Evolutionary conservation across 2,113 vertebrate species (phyloP), one percentile per base, ranked within the genome.

Genomic region (Maylandia zebra): DNA sequence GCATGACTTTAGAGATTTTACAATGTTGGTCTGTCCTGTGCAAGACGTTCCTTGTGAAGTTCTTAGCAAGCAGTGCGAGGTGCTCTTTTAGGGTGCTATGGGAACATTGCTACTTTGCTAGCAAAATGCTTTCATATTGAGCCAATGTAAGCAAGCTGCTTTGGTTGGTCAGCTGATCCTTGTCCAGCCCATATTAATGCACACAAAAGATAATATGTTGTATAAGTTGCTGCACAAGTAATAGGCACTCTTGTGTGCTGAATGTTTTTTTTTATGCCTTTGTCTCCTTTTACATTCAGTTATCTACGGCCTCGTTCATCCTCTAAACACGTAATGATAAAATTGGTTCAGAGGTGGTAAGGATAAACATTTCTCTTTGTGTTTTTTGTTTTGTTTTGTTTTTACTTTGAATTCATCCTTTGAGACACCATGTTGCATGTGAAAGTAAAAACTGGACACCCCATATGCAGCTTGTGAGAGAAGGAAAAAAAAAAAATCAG

Each of bases 311-410:
- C 95, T 95, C 97, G 96, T 93, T 97, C 96, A 95, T 98, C 97
- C 96, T 95, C 97, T 98, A 98, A 97, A 97, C 96, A 95, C 96
- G 85, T 98, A 97, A 96, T 97, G 93, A 93, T 97, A 96, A 97
- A 96, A 97, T 95, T 97, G 97, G 96, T 98, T 96, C 97, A 96
- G 96, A 96, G 97, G 96, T 98, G 97, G 97, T 98, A 97, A 98
- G 97, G 96, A 97, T 91, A 91, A 95, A 74, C 38, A 74, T 43
- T 74, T 76, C 43, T 76, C 71, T 76, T 76, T 76, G 71, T 76
- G 24, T 85, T 87, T 91, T 94, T 94, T 88, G 93, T 80, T 95
- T 90, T 94, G 90, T 92, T 92, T 92, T 61, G 0, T 71, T 41
- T 43, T 45, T 92, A 89, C 84, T 88, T 93, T 92, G 69, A 90